Evolutionary conservation across 2,888 invertebrate genomes (phyloP).

Genomic region (Leucoma salicis): DNA sequence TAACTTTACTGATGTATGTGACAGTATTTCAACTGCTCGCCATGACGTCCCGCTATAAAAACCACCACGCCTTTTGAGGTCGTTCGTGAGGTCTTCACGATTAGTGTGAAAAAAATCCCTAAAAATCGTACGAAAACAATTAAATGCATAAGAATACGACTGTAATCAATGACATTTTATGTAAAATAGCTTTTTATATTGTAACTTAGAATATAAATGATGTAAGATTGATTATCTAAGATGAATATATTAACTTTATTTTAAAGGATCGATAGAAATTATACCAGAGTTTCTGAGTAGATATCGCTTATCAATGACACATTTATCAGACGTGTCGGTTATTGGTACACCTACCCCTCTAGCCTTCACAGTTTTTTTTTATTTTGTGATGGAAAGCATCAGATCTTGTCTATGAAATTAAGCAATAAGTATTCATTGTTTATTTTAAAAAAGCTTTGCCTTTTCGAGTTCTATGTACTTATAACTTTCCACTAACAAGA

Average conservation of each 20-base stretch:
- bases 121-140: too few species aligned
- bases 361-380: background rate
- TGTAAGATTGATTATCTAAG: background rate
- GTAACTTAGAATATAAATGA: background rate
- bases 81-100: too few species aligned
- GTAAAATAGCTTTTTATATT: too few species aligned
- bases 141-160: too few species aligned
- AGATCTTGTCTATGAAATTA: slow-evolving; percentile 1
- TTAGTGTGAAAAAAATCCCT: too few species aligned
- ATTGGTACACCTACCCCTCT: slow-evolving; percentile 13
- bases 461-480: too few species aligned
- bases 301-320: slow-evolving; percentile 1
- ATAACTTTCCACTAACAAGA: too few species aligned
- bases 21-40: too few species aligned
- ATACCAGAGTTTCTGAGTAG: background rate
- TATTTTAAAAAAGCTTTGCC: background rate
- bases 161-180: too few species aligned
- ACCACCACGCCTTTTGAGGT: too few species aligned
- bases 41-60: too few species aligned
- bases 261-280: background rate
- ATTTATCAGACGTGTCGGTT: slow-evolving; percentile 5
- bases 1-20: too few species aligned
- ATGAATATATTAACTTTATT: slow-evolving; percentile 1
- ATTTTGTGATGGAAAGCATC: background rate
- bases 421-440: background rate